Percentiles rank a stretch among this genome's conserved stretches.
phyloP scores from a whole-genome alignment of 2,113 vertebrate species.

The Brachyistius frenatus region DNA sequence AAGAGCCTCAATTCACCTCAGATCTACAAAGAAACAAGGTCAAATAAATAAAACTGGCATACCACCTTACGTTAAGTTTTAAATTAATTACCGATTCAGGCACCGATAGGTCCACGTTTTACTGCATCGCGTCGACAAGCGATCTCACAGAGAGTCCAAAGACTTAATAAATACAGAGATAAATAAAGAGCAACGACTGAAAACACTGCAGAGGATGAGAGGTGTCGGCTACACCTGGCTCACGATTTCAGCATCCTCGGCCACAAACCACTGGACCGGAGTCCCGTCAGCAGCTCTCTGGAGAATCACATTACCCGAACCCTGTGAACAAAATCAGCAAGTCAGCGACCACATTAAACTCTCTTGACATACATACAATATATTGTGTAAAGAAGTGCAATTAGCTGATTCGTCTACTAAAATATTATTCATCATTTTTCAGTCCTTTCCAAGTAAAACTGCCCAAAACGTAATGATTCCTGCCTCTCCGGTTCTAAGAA shows the following conservation, averaged over 20 bases:
- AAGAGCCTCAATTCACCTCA: conserved; percentile 35
- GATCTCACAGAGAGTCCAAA: conserved; percentile 75
- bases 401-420: not conserved
- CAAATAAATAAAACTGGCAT: conserved; percentile 79
- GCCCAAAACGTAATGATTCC: too few species aligned
- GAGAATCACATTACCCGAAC: conserved; percentile 83
- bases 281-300: conserved; percentile 88
- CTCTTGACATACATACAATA: too few species aligned
- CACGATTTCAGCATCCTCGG: conserved; percentile 88
- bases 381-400: not conserved
- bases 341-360: not conserved
- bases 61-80: conserved; percentile 71
- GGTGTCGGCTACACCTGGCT: conserved; percentile 87
- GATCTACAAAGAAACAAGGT: conserved; percentile 42
- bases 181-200: conserved; percentile 42
- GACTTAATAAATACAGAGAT: conserved; percentile 79
- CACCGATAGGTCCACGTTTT: conserved; percentile 39
- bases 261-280: conserved; percentile 89
- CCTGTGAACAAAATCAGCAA: conserved; percentile 70
- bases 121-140: conserved; percentile 45
- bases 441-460: not conserved
- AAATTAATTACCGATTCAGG: conserved; percentile 59
- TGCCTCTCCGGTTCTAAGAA: too few species aligned
- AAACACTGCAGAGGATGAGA: conserved; percentile 12
- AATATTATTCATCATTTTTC: not conserved